Percentiles rank a stretch among this genome's conserved stretches.
phyloP scores from a whole-genome alignment of 2,113 vertebrate genomes.

The Xiphophorus couchianus region DNA sequence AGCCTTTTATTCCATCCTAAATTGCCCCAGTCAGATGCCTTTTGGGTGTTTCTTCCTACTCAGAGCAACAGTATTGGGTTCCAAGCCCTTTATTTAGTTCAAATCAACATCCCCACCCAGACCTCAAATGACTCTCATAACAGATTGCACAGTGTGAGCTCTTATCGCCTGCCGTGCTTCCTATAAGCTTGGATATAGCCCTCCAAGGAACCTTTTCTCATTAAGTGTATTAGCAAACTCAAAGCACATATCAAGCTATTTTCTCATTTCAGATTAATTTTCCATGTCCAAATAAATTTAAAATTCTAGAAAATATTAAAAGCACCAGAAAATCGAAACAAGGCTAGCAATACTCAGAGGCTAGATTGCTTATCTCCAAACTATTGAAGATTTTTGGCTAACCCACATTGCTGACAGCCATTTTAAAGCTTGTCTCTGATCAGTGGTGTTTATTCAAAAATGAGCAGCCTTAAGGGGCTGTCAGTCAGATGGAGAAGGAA shows the following conservation, averaged over 20 bases:
- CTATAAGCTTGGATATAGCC: conserved; percentile 64
- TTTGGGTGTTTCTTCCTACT: conserved; percentile 64
- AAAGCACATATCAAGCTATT: conserved; percentile 26
- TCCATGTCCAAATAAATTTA: conserved; percentile 41
- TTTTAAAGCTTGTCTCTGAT: conserved; percentile 38
- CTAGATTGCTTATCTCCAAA: conserved; percentile 8
- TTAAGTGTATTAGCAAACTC: conserved; percentile 46
- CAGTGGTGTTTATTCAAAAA: conserved; percentile 52
- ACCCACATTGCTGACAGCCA: conserved; percentile 4
- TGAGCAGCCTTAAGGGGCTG: conserved; percentile 30
- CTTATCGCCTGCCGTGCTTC: conserved; percentile 61
- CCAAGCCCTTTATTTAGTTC: conserved; percentile 70
- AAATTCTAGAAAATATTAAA: neutral
- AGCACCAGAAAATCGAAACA: neutral
- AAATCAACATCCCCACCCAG: conserved; percentile 74
- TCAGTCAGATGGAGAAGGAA: conserved; percentile 43
- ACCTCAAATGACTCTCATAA: conserved; percentile 77
- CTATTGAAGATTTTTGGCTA: conserved; percentile 8
- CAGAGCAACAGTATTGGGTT: conserved; percentile 60
- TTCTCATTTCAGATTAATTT: conserved; percentile 38
- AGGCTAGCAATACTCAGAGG: neutral
- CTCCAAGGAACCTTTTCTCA: conserved; percentile 57
- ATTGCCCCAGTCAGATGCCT: conserved; percentile 53
- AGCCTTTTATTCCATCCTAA: conserved; percentile 59
- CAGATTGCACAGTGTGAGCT: conserved; percentile 73